phyloP scores from a whole-genome alignment of 2,888 invertebrate genomes.

The Phasia obesa region DNA sequence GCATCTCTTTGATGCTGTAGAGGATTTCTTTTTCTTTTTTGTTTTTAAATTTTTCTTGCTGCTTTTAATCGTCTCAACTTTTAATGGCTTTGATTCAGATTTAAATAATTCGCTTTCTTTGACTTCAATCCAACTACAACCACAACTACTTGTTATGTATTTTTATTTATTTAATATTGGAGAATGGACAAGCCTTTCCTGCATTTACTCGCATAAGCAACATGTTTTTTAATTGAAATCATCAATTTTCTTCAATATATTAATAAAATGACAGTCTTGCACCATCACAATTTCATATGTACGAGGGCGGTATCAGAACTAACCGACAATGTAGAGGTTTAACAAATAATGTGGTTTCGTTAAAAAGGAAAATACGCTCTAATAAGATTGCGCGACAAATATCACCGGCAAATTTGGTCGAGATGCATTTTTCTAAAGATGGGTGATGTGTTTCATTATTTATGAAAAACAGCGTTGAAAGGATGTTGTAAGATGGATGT shows the following conservation, averaged over 20 bases:
- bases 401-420: too few species aligned
- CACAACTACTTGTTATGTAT: slow-evolving; percentile 12
- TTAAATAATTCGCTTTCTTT: slow-evolving; percentile 67
- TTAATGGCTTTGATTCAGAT: slow-evolving; percentile 67
- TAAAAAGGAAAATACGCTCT: too few species aligned
- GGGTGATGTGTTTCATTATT: too few species aligned
- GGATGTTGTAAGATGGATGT: too few species aligned
- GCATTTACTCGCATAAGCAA: slow-evolving; percentile 71
- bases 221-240: slow-evolving; percentile 81
- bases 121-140: slow-evolving; percentile 23
- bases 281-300: slow-evolving; percentile 56
- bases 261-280: slow-evolving; percentile 67
- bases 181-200: neutral
- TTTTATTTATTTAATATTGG: slow-evolving; percentile 19
- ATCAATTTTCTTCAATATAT: slow-evolving; percentile 78
- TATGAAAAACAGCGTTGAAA: too few species aligned
- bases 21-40: slow-evolving; percentile 23
- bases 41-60: slow-evolving; percentile 24
- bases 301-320: neutral
- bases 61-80: slow-evolving; percentile 60
- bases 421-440: too few species aligned
- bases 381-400: too few species aligned
- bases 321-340: too few species aligned
- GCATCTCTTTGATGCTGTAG: slow-evolving; percentile 41
- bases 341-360: too few species aligned